Evolutionary conservation across 2,797 vertebrate genomes (phyloP).

Genomic region (Pteropus rufus): DNA sequence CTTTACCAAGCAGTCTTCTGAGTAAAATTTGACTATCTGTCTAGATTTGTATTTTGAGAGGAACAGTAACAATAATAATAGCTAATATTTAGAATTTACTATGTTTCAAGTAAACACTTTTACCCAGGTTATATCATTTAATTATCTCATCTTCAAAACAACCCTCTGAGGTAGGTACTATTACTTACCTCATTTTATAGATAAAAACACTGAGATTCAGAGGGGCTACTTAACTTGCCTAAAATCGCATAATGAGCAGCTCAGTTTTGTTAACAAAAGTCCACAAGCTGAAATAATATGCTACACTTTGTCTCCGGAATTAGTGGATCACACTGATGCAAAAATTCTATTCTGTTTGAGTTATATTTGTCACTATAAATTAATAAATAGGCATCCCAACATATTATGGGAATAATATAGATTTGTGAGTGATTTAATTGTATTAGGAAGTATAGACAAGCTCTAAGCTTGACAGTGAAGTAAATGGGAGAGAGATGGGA

Average conservation of each 20-base stretch:
- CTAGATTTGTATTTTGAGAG: slow-evolving; percentile 2
- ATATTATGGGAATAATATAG: background rate
- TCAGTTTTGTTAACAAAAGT: background rate
- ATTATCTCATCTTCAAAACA: background rate
- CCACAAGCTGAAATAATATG: background rate
- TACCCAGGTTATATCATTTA: background rate
- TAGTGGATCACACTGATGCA: background rate
- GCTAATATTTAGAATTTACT: slow-evolving; percentile 15
- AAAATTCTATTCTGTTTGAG: background rate
- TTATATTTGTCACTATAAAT: background rate
- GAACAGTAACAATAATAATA: background rate
- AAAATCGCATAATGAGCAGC: background rate
- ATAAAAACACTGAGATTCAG: background rate
- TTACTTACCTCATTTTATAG: background rate
- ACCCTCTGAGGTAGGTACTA: background rate
- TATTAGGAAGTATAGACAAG: background rate
- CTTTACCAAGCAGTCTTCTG: background rate
- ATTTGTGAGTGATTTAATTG: background rate
- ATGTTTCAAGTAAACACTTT: background rate
- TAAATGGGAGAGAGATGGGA: background rate
- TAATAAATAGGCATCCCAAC: background rate
- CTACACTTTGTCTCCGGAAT: background rate
- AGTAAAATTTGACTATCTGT: background rate
- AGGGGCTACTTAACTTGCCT: background rate
- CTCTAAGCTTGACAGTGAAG: background rate